These are phyloP conservation scores for Eleginops maclovinus DNA, from an alignment of 2,113 vertebrate genomes.

Conservation along the genomic window DNA sequence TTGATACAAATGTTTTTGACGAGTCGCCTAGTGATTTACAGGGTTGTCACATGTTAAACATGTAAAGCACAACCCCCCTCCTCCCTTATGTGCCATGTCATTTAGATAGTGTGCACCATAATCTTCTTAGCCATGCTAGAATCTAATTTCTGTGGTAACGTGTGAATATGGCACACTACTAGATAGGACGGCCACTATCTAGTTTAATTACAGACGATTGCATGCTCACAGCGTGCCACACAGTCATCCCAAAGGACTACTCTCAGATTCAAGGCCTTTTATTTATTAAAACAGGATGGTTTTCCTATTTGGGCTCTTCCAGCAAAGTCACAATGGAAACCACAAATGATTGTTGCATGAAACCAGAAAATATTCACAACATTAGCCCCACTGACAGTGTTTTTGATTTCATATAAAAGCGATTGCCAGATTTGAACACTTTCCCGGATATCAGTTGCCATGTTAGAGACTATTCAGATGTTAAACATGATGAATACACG, in stretches of 20 bases:
- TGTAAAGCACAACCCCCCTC: slow-evolving; percentile 16
- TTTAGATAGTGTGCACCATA: slow-evolving; percentile 34
- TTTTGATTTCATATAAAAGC: not conserved
- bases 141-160: slow-evolving; percentile 55
- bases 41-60: slow-evolving; percentile 38
- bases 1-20: slow-evolving; percentile 20
- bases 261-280: slow-evolving; percentile 16
- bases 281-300: slow-evolving; percentile 14
- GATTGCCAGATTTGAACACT: slow-evolving; percentile 23
- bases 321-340: not conserved
- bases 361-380: not conserved
- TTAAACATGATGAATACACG: slow-evolving; percentile 10
- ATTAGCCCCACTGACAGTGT: not conserved
- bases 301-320: slow-evolving; percentile 2
- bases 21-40: not conserved
- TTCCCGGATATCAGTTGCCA: slow-evolving; percentile 29
- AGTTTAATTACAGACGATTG: slow-evolving; percentile 51
- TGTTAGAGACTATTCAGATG: slow-evolving; percentile 33
- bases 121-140: slow-evolving; percentile 47
- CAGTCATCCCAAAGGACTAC: slow-evolving; percentile 2
- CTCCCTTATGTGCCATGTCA: slow-evolving; percentile 22
- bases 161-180: slow-evolving; percentile 40
- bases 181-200: slow-evolving; percentile 33
- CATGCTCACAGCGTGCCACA: slow-evolving; percentile 1
- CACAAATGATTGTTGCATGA: not conserved